phyloP scores from a whole-genome alignment of 2,113 vertebrate species.

The Colossoma macropomum region DNA sequence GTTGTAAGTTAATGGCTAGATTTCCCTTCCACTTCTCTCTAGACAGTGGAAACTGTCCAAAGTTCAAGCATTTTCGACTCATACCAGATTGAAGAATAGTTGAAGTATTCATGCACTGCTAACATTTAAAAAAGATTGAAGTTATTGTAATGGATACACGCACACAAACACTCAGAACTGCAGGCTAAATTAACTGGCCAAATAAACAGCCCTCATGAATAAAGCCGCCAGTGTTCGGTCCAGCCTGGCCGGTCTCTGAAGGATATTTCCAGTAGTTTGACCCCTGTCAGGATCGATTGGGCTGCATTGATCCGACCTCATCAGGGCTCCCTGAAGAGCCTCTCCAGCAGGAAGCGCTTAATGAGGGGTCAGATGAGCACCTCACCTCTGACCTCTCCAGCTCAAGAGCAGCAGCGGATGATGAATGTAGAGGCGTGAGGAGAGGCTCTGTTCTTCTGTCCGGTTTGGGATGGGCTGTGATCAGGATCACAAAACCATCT shows the following conservation, averaged over 20 bases:
- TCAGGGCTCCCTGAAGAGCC: slow-evolving; percentile 22
- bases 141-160: no score
- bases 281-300: not conserved
- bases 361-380: slow-evolving; percentile 8
- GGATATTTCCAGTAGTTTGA: slow-evolving; percentile 38
- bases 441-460: not conserved
- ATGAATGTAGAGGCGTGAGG: not conserved
- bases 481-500: not conserved
- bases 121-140: no score
- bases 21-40: no score
- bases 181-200: not conserved
- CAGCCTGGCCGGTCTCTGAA: not conserved
- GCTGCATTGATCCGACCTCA: slow-evolving; percentile 22
- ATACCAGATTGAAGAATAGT: no score
- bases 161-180: not conserved
- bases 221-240: not conserved
- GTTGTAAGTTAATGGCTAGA: no score
- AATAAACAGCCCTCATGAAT: not conserved
- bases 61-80: no score
- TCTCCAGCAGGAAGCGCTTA: slow-evolving; percentile 30
- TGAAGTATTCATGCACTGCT: no score
- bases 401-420: not conserved
- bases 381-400: not conserved
- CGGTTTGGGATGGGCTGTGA: not conserved
- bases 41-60: no score